A percentile compares a stretch with the other conserved stretches of the same genome.
These are phyloP conservation scores for Watsonalla binaria DNA, from an alignment of 2,888 invertebrate species.

Conservation along the genomic window DNA sequence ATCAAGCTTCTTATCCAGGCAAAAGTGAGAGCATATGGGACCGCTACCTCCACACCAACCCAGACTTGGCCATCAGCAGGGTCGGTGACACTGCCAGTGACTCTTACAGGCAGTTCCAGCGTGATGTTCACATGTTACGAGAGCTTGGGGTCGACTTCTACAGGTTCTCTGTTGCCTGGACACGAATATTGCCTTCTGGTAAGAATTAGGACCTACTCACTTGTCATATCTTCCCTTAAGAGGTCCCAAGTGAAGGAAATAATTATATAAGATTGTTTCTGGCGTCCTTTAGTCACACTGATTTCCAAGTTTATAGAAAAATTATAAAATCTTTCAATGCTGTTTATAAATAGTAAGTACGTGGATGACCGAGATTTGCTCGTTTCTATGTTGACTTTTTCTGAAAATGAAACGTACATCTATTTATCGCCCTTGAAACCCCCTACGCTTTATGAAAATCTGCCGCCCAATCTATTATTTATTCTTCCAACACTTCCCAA, in stretches of 20 bases:
- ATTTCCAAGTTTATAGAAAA: too few species aligned
- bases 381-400: too few species aligned
- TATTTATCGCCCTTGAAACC: too few species aligned
- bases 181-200: slow-evolving; percentile 59
- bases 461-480: too few species aligned
- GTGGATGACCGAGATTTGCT: too few species aligned
- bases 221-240: too few species aligned
- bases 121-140: slow-evolving; percentile 70
- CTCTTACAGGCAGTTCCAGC: slow-evolving; percentile 80
- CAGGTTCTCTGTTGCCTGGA: slow-evolving; percentile 80
- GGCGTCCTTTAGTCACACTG: too few species aligned
- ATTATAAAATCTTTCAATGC: too few species aligned
- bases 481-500: too few species aligned
- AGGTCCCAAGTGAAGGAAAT: neutral
- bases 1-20: slow-evolving; percentile 49
- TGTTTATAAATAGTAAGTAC: too few species aligned
- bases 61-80: slow-evolving; percentile 39
- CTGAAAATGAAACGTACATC: too few species aligned
- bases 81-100: slow-evolving; percentile 82
- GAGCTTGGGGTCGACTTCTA: slow-evolving; percentile 72
- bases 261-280: neutral
- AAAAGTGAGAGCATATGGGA: slow-evolving; percentile 82
- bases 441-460: too few species aligned
- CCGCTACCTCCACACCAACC: slow-evolving; percentile 51
- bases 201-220: slow-evolving; percentile 1